Evolutionary conservation across 2,888 invertebrate species (phyloP), one percentile per base, ranked within the genome.

Genomic region (Allacma fusca): DNA sequence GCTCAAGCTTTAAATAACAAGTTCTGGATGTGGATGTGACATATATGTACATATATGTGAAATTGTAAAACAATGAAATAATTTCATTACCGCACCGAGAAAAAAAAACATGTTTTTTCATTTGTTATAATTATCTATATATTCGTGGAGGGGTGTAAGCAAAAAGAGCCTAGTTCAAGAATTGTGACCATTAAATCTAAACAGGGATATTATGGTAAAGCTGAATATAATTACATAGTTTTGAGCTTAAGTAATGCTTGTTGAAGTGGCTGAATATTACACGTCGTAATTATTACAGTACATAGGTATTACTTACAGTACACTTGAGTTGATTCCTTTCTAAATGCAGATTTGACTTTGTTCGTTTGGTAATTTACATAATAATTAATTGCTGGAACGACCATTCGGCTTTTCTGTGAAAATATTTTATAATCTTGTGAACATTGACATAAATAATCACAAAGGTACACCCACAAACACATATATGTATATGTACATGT

Each of bases 361-460:
- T 50, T n/a, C 19, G 50, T 50, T 50, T n/a, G 16, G 5, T 16
- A 19, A 34, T 34, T 34, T 34, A 7, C 9, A 34, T 34, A 34
- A 34, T 50, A 50, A 50, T 50, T 50, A n/a, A 50, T 9, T 50
- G 50, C 50, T 50, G 50, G 50, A 50, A 50, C 50, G 50, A 50
- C 19, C 50, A 13, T 50, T 19, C 9, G 50, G 5, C 16, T 50
- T 50, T 50, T 50, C 50, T 50, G 50, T 50, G 50, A 50, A 50
- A 50, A 50, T 50, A 50, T 50, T 50, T 50, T 50, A 16, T 50
- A 12, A 50, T 50, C 50, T 50, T 50, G 50, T 50, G 19, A 50
- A 50, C 50, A 50, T 50, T 50, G 50, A 50, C 50, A 50, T 50
- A 50, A 50, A 50, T 50, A 50, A 50, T 50, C 50, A 50, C 50